A percentile compares a stretch with the other conserved stretches of the same genome.
Evolutionary conservation across 2,797 vertebrate species (phyloP).

Genomic region (Mus caroli): DNA sequence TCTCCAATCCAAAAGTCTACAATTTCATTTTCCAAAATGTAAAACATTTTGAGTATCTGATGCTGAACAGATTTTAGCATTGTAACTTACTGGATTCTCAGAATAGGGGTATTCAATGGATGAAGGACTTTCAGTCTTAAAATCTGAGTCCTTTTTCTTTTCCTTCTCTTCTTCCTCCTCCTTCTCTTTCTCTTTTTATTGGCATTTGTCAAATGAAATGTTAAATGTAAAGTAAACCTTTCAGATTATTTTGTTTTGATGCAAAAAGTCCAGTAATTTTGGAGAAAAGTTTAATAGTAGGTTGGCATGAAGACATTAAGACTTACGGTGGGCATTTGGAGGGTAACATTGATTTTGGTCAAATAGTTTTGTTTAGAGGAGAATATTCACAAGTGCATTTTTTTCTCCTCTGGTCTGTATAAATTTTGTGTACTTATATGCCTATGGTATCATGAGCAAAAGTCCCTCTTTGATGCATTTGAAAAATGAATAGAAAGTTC

Average conservation of each 20-base stretch:
- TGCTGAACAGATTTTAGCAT: background rate
- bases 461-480: conserved; percentile 27
- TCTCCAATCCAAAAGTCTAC: background rate
- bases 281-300: background rate
- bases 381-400: too few species aligned
- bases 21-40: background rate
- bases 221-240: background rate
- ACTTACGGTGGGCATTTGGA: background rate
- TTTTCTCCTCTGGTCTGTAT: too few species aligned
- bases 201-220: background rate
- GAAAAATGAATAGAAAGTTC: conserved; percentile 52
- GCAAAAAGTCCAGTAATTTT: background rate
- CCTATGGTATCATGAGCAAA: background rate
- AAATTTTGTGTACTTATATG: conserved; percentile 24
- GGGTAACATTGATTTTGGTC: conserved; percentile 31
- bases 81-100: background rate
- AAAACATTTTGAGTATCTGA: background rate
- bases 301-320: background rate
- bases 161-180: background rate
- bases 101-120: background rate
- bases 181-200: background rate
- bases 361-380: conserved; percentile 29
- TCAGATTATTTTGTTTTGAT: background rate
- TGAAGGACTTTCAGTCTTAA: background rate
- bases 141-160: background rate